Conservation (phyloP, 2,888 invertebrate species). For the Emmelina monodactyla region DNA sequence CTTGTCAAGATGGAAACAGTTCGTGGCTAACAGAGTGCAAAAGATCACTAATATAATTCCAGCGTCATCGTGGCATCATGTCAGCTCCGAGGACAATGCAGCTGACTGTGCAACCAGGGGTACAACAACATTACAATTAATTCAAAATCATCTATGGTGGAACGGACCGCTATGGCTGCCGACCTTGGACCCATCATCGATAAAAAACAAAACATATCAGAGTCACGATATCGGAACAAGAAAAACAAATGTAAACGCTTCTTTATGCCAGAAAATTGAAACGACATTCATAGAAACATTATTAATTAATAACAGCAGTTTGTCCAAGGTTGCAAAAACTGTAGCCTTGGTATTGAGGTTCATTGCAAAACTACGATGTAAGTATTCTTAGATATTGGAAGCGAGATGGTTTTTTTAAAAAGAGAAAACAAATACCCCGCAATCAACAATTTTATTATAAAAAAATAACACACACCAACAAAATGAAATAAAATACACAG, state of each 20-base stretch:
- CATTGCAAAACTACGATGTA: no score
- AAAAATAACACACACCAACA: no score
- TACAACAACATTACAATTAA: background rate
- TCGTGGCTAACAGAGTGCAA: slow-evolving; percentile 9
- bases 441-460: no score
- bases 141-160: background rate
- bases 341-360: background rate
- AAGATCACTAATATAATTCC: slow-evolving; percentile 10
- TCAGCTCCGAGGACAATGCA: slow-evolving; percentile 14
- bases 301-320: slow-evolving; percentile 1
- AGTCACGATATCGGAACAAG: background rate
- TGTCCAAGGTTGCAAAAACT: background rate
- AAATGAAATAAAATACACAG: no score
- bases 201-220: background rate
- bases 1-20: slow-evolving; percentile 6
- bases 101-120: slow-evolving; percentile 13
- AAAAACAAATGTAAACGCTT: background rate
- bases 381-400: no score
- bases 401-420: no score
- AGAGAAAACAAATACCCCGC: no score
- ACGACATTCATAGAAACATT: no score
- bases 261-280: no score
- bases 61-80: slow-evolving; percentile 12
- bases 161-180: background rate
- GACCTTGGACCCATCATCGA: background rate